Evolutionary conservation across 2,797 vertebrate species (phyloP), one percentile per base, ranked within the genome.

Genomic region (Takifugu rubripes): DNA sequence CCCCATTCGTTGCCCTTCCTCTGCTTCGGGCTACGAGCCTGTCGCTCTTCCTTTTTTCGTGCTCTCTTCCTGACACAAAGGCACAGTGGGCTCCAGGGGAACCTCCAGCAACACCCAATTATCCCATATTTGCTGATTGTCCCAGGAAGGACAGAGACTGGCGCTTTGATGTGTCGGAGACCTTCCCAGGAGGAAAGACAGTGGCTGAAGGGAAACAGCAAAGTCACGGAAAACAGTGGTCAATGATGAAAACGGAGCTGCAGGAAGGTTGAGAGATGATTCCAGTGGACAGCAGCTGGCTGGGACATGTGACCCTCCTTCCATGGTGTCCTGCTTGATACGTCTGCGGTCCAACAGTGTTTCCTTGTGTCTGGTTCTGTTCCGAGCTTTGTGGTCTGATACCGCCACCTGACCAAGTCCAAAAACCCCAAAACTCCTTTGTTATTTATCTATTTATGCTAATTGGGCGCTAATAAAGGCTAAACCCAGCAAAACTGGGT

Each of bases 61-160:
- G 67, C 26, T 66, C 64, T 62, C 65, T 68, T 67, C 61, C 55
- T 73, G 61, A 79, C 75, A 59, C 49, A 82, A 72, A 66, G 66
- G 66, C 66, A 66, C 31, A 25, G 15, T 49, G 52, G 65, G 75
- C 79, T 81, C 17, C 49, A 77, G 71, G 75, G 71, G 55, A 56
- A 68, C 62, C 59, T 75, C 62, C 65, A 68, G 49, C 48, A 51
- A 26, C 61, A 79, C 63, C 68, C 80, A 88, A 88, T 87, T 87
- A 88, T 78, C 77, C 69, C 36, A 53, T 61, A 77, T 83, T 85
- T 77, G 75, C 71, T 77, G 85, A 86, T 82, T 70, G 82, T 82
- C 72, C 72, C 42, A 1, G 65, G 78, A 66, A 53, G 67, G 70
- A 75, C 55, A 11, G 36, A 9, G 40, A 60, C 42, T 54, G 59